phyloP scores from a whole-genome alignment of 2,888 invertebrate genomes.

The Epinotia brunnichana region DNA sequence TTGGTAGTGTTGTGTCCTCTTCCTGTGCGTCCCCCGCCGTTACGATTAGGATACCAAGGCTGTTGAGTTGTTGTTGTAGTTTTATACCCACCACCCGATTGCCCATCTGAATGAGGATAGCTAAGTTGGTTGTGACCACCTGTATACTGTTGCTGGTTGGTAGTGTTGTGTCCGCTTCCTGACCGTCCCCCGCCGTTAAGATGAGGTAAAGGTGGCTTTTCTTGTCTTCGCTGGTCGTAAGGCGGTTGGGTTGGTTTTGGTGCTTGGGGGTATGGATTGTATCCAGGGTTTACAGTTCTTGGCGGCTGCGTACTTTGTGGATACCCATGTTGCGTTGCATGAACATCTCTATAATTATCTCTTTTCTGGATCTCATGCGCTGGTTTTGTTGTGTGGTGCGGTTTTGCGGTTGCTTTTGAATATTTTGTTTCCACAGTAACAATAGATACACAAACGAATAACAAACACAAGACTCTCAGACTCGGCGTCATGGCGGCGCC shows the following conservation, averaged over 20 bases:
- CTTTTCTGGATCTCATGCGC: not conserved
- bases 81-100: slow-evolving; percentile 18
- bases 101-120: not conserved
- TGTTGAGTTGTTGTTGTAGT: not conserved
- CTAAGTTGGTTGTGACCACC: not conserved
- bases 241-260: not conserved
- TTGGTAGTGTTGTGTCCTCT: too few species aligned
- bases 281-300: not conserved
- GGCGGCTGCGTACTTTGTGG: not conserved
- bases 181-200: not conserved
- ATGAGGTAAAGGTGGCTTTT: not conserved
- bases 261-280: slow-evolving; percentile 2
- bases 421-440: slow-evolving; percentile 25
- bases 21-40: too few species aligned
- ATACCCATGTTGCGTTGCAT: slow-evolving; percentile 13
- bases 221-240: too few species aligned
- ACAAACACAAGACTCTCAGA: slow-evolving; percentile 12
- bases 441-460: slow-evolving; percentile 16
- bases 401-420: not conserved
- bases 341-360: not conserved
- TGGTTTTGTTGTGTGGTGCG: not conserved
- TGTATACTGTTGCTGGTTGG: too few species aligned
- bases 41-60: too few species aligned
- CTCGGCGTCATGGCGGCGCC: slow-evolving; percentile 31
- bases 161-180: not conserved